Percentiles rank a stretch among this genome's conserved stretches.
phyloP scores from a whole-genome alignment of 2,113 vertebrate species.

The pig (Sus scrofa) region DNA sequence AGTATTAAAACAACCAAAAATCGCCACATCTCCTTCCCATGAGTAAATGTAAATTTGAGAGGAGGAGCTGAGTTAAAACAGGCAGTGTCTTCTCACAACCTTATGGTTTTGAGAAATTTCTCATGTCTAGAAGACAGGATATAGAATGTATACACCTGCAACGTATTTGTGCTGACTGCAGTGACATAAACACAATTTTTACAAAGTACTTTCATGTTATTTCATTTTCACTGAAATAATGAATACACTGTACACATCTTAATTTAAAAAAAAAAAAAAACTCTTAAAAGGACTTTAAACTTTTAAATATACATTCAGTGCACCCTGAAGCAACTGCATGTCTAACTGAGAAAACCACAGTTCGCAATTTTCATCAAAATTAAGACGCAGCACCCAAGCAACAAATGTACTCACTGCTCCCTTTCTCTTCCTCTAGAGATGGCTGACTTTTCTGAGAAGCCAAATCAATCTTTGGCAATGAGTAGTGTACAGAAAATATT shows the following conservation, averaged over 20 bases:
- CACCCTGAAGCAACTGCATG: neutral
- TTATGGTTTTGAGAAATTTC: neutral
- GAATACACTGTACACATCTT: neutral
- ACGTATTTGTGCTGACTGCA: neutral
- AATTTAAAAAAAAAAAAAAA: neutral
- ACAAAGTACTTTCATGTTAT: neutral
- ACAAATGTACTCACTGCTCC: neutral
- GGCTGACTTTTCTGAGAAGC: neutral
- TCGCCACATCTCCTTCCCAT: neutral
- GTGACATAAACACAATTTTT: neutral
- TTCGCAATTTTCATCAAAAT: neutral
- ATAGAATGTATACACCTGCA: neutral
- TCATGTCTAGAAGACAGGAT: neutral
- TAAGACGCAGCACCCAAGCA: neutral
- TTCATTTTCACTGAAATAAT: neutral
- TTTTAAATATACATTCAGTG: neutral
- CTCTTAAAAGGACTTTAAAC: neutral
- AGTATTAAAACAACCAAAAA: conserved; percentile 9
- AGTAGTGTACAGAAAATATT: neutral
- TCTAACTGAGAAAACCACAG: neutral
- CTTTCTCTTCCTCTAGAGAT: neutral
- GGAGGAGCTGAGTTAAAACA: neutral
- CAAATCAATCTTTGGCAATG: neutral
- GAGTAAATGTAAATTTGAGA: neutral
- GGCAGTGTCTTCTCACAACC: neutral